These are phyloP conservation scores for Unio pictorum DNA, from an alignment of 2,888 invertebrate genomes.

Conservation along the genomic window DNA sequence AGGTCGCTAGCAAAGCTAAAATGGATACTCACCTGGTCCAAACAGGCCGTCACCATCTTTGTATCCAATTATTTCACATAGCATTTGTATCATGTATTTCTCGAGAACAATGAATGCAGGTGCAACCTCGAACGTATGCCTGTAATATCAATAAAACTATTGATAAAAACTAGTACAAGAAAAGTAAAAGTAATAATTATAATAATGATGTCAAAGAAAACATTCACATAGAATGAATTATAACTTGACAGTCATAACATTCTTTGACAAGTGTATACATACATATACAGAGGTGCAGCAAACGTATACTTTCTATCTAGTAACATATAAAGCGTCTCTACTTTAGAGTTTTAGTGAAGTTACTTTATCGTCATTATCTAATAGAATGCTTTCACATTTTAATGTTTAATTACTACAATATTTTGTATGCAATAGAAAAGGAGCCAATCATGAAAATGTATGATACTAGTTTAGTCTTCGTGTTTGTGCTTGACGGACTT, in stretches of 20 bases:
- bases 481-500: conserved; percentile 32
- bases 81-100: conserved; percentile 52
- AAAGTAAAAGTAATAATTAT: not conserved
- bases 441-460: not conserved
- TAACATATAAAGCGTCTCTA: too few species aligned
- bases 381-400: not conserved
- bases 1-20: too few species aligned
- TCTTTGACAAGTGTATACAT: not conserved
- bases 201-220: not conserved
- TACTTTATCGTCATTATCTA: too few species aligned
- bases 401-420: not conserved
- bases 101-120: conserved; percentile 66
- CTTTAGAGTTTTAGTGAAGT: too few species aligned
- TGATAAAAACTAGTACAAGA: not conserved
- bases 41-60: conserved; percentile 59
- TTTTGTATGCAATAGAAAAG: not conserved
- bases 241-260: too few species aligned
- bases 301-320: too few species aligned
- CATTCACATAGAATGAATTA: too few species aligned
- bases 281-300: too few species aligned
- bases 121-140: conserved; percentile 68
- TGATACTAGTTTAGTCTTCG: too few species aligned
- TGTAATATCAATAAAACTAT: conserved; percentile 31
- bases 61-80: conserved; percentile 54
- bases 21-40: conserved; percentile 51